Evolutionary conservation across 1,140 invertebrate species (phyloP).

Genomic region (Sminthurides bifidus): DNA sequence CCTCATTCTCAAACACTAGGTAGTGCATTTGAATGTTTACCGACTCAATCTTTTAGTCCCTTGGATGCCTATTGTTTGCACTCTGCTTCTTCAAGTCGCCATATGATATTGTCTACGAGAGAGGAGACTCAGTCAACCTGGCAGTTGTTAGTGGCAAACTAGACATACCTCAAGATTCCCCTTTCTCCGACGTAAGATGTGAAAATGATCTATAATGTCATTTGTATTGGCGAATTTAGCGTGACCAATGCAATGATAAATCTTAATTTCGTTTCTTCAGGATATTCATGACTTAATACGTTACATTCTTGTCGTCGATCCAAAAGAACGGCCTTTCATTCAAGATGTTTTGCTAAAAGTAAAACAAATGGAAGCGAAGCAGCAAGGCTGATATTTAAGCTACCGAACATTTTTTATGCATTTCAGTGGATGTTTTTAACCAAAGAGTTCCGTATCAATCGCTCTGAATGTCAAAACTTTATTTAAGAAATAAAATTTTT

Average conservation of each 20-base stretch:
- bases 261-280: constrained; percentile 36
- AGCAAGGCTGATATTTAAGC: constrained; percentile 23
- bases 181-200: constrained; percentile 43
- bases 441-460: too few species aligned
- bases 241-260: too few species aligned
- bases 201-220: not conserved
- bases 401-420: too few species aligned
- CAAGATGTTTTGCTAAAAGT: constrained; percentile 47
- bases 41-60: constrained; percentile 48
- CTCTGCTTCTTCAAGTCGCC: constrained; percentile 75
- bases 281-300: constrained; percentile 57
- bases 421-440: too few species aligned
- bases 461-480: too few species aligned
- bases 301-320: constrained; percentile 59
- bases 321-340: constrained; percentile 60
- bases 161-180: constrained; percentile 55
- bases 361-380: constrained; percentile 34
- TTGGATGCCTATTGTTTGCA: constrained; percentile 74
- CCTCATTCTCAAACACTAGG: too few species aligned
- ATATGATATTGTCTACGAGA: constrained; percentile 70
- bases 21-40: constrained; percentile 5
- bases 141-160: constrained; percentile 68
- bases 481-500: too few species aligned
- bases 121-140: constrained; percentile 74
- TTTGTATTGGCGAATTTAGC: not conserved